phyloP scores from a whole-genome alignment of 1,140 invertebrate species.

The Drosophila malerkotliana region DNA sequence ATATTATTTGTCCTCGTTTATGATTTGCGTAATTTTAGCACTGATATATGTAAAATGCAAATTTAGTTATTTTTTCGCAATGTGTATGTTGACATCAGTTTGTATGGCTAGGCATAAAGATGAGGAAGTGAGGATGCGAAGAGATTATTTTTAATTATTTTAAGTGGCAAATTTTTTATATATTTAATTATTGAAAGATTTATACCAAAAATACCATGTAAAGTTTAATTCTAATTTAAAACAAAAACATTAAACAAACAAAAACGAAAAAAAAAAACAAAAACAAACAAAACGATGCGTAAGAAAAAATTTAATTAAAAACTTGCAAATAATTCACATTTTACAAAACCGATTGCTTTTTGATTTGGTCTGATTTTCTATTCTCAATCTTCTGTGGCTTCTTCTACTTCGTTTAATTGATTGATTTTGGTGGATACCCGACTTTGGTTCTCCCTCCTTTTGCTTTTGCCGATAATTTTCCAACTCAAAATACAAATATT shows the following conservation, averaged over 20 bases:
- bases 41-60: constrained; percentile 60
- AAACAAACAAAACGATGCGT: constrained; percentile 62
- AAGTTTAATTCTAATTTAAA: constrained; percentile 76
- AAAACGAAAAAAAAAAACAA: constrained; percentile 41
- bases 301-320: constrained; percentile 76
- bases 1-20: constrained; percentile 61
- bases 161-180: constrained; percentile 74
- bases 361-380: constrained; percentile 36
- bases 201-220: constrained; percentile 82
- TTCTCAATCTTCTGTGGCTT: constrained; percentile 40
- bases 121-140: constrained; percentile 10
- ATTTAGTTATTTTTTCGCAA: constrained; percentile 58
- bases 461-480: constrained; percentile 8
- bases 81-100: constrained; percentile 77
- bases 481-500: constrained; percentile 4
- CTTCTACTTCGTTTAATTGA: constrained; percentile 29
- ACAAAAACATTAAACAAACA: constrained; percentile 51
- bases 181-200: constrained; percentile 81
- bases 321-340: constrained; percentile 75
- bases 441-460: background rate
- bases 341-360: constrained; percentile 64
- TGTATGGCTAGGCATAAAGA: constrained; percentile 47
- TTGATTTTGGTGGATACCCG: constrained; percentile 18
- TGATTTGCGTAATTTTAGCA: constrained; percentile 50
- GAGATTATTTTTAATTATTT: constrained; percentile 71